Base-by-base conservation (phyloP, 2,113 vertebrate genomes). In the Aviceda subcristata region DNA sequence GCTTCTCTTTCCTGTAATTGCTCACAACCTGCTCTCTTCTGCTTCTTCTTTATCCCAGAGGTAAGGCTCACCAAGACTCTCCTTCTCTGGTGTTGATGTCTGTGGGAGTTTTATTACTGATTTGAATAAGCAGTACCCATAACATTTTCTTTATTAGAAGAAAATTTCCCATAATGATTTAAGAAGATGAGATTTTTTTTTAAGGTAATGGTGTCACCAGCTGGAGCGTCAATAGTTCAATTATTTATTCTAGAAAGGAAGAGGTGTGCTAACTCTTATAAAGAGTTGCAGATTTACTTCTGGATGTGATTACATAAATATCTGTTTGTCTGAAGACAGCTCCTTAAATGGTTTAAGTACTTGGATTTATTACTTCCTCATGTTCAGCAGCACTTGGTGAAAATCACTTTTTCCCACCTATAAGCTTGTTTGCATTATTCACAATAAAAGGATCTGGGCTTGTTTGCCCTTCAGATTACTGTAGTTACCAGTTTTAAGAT, bases 101-200 rank as follows among this genome's bases (percentile, higher is more conserved):
- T 34, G 9, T 12, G 45, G 6, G 68, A 38, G 12, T n/a, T 93
- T n/a, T 67, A 16, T 63, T 82, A 20, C 32, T 39, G 48, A 29
- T 50, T 12, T 29, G 56, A 57, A 71, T 17, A n/a, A 67, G 22
- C 6, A 62, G 3, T 29, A 12, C 26, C 59, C 1, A 0, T 66
- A 36, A 29, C 9, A 0, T n/a, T 66, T 48, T 55, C 22, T 50
- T 16, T 38, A 56, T 23, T 60, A 17, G 24, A 57, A 32, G 16
- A 60, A 64, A 32, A 64, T 43, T 29, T 90, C 29, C 10, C 7
- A 0, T 60, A 59, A 12, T 0, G 0, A 18, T 68, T 64, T 69
- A 46, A 79, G 34, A 53, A 53, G 16, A 1, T 45, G 15, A 1
- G 38, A 2, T 10, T 38, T 89, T 38, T 89, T 88, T 88, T 56